Base-by-base conservation (phyloP, 1,140 invertebrate species). In the Atta cephalotes region DNA sequence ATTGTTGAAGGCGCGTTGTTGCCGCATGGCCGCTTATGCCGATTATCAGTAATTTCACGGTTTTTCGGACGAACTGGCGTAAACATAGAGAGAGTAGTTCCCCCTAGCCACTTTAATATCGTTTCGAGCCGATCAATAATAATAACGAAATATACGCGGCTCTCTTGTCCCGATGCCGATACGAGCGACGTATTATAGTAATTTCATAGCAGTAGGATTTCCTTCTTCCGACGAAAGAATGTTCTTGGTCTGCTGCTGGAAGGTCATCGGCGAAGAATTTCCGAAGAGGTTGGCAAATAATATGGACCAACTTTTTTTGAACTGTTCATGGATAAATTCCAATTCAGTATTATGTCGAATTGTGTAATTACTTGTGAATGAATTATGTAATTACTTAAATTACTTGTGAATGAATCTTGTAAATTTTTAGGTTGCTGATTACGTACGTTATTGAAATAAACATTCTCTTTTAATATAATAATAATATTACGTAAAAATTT, bases 31-130 rank as follows among this genome's bases (percentile, higher is more conserved):
- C 89, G 90, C 88, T 90, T 89, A 79, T 71, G 77, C 81, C 92
- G 92, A 95, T 95, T 95, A 95, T 94, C 89, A 91, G 91, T 94
- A 95, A 95, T 95, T 95, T 94, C 90, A 93, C 92, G 91, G 76
- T 93, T 93, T 95, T 95, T 93, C 90, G 92, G 91, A 77, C 88
- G 89, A 94, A 90, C 92, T 91, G 90, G 85, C 91, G 91, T 95
- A 95, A 95, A 93, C 92, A 94, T 91, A 95, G 94, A 94, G 94
- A 94, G 94, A 92, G 66, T 86, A 74, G 58, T 21, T 21, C 82
- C 81, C 70, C 85, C 81, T 79, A 87, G 89, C 92, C 93, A 90
- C 92, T 95, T 95, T 95, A 94, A 95, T 94, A 93, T 93, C 90
- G 93, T 87, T 88, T 81, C 82, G 35, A 87, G 87, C 89, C 92